Percentiles rank a stretch among this genome's conserved stretches.
These are phyloP conservation scores for Drosophila cardini DNA, from an alignment of 1,140 invertebrate species.

Conservation along the genomic window DNA sequence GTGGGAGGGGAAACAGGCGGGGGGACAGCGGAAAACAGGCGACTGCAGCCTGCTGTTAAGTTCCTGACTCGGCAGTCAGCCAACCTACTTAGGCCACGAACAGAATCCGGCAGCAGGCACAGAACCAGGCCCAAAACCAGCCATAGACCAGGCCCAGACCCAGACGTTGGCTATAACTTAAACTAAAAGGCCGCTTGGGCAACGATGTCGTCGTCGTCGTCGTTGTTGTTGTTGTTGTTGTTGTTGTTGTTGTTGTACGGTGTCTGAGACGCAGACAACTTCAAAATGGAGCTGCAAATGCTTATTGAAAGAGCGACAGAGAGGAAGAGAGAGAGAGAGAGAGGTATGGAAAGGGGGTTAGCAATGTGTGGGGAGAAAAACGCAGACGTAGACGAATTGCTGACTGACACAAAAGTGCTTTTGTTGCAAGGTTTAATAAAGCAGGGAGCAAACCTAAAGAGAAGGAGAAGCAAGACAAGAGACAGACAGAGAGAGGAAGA, in stretches of 20 bases:
- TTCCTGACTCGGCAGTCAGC: conserved; percentile 33
- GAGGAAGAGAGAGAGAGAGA: neutral
- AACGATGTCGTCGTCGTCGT: conserved; percentile 42
- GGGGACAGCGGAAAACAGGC: neutral
- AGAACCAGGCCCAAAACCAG: conserved; percentile 32
- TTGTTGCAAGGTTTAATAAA: conserved; percentile 69
- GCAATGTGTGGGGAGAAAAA: neutral
- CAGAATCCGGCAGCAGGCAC: conserved; percentile 1
- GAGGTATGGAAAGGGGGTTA: neutral
- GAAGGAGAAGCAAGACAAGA: neutral
- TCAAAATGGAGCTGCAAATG: conserved; percentile 66
- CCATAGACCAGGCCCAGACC: conserved; percentile 21
- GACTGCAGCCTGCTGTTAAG: conserved; percentile 1
- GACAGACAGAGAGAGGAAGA: neutral
- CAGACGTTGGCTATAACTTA: conserved; percentile 68
- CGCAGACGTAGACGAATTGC: conserved; percentile 65
- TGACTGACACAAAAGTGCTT: conserved; percentile 82
- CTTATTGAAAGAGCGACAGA: conserved; percentile 4
- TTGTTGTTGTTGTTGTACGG: conserved; percentile 57
- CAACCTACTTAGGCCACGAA: conserved; percentile 62
- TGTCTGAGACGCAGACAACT: conserved; percentile 81
- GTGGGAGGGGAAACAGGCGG: neutral
- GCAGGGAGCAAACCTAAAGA: neutral
- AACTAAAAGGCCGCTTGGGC: conserved; percentile 75
- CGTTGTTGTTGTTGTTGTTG: conserved; percentile 53